These are phyloP conservation scores for Patella ulyssiponensis DNA, from an alignment of 2,888 invertebrate species.

Conservation along the genomic window DNA sequence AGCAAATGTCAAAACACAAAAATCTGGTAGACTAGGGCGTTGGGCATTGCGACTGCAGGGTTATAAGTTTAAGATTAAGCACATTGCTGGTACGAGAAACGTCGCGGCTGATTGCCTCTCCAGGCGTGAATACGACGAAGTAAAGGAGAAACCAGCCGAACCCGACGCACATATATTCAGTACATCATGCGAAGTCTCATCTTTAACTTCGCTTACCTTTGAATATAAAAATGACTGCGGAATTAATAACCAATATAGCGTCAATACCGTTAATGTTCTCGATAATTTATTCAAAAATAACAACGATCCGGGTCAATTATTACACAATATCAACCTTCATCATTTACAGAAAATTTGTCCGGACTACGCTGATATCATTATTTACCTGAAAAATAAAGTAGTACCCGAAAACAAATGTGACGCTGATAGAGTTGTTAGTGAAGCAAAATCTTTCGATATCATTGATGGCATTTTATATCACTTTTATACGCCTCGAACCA, in stretches of 20 bases:
- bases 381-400: no score
- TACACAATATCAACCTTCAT: neutral
- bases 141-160: neutral
- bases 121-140: constrained; percentile 22
- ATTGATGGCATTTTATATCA: constrained; percentile 18
- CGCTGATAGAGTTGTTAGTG: no score
- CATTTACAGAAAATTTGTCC: no score
- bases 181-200: neutral
- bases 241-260: neutral
- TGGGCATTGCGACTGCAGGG: constrained; percentile 29
- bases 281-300: neutral
- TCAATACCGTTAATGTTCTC: neutral
- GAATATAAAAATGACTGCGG: neutral
- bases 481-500: constrained; percentile 20
- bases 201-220: neutral
- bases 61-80: constrained; percentile 22
- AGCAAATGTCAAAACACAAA: constrained; percentile 34
- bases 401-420: no score
- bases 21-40: constrained; percentile 30
- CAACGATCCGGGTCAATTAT: neutral
- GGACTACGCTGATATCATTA: no score
- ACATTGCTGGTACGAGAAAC: constrained; percentile 27
- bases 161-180: neutral
- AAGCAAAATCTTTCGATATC: neutral
- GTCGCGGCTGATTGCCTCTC: constrained; percentile 32